These are phyloP conservation scores for Aspidiotus rigidus DNA, from an alignment of 2,888 invertebrate species.

Conservation along the genomic window DNA sequence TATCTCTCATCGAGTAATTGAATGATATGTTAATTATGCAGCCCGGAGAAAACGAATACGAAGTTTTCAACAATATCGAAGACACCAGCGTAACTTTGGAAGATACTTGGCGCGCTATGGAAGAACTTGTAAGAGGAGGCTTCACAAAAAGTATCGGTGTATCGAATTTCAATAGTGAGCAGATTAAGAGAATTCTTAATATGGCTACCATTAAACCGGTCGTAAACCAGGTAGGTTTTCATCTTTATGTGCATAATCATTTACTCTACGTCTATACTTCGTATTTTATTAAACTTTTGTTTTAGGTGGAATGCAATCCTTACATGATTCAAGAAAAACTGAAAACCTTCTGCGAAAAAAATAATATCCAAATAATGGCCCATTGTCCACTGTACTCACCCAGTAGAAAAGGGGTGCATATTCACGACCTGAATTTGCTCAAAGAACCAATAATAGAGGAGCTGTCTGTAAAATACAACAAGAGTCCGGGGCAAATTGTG, in stretches of 20 bases:
- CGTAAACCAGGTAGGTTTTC: slow-evolving; percentile 51
- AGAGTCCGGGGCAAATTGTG: slow-evolving; percentile 60
- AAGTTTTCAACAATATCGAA: slow-evolving; percentile 5
- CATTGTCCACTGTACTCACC: slow-evolving; percentile 63
- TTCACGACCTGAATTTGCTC: slow-evolving; percentile 59
- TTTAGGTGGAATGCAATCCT: slow-evolving; percentile 71
- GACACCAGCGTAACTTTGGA: slow-evolving; percentile 28
- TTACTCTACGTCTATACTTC: not conserved
- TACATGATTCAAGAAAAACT: slow-evolving; percentile 64
- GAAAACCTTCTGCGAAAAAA: slow-evolving; percentile 57
- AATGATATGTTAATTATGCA: not conserved
- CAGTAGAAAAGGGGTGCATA: slow-evolving; percentile 65
- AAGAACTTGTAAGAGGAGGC: slow-evolving; percentile 58
- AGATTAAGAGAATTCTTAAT: slow-evolving; percentile 57
- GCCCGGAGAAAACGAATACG: slow-evolving; percentile 6
- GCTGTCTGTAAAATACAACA: slow-evolving; percentile 54
- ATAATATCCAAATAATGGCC: slow-evolving; percentile 60
- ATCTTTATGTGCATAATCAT: not conserved
- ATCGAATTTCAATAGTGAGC: slow-evolving; percentile 71
- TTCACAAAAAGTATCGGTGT: slow-evolving; percentile 65
- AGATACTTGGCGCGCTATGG: slow-evolving; percentile 68
- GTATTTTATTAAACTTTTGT: slow-evolving; percentile 19
- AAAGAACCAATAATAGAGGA: slow-evolving; percentile 60
- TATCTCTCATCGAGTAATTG: not conserved
- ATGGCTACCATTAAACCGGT: slow-evolving; percentile 55